phyloP scores from a whole-genome alignment of 2,888 invertebrate species.

The Mycalesis mineus region DNA sequence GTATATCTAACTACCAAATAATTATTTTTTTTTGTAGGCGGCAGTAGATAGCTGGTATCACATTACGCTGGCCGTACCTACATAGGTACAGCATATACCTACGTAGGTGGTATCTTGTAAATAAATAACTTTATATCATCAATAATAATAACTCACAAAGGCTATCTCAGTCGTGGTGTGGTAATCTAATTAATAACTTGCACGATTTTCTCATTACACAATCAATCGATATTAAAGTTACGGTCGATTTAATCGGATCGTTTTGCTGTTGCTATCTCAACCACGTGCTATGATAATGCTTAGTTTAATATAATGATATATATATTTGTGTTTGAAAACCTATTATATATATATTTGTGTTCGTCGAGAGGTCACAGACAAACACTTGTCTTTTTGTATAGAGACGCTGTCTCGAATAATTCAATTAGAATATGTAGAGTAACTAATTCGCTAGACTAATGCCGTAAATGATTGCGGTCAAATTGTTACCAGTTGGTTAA shows the following conservation, averaged over 20 bases:
- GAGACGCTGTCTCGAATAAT: neutral
- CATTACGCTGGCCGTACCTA: too few species aligned
- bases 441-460: too few species aligned
- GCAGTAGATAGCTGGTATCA: neutral
- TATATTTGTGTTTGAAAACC: neutral
- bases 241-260: conserved; percentile 4
- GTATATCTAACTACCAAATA: neutral
- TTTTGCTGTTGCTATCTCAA: conserved; percentile 19
- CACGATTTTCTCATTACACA: conserved; percentile 18
- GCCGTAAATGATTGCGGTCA: too few species aligned
- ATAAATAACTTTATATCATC: conserved; percentile 3
- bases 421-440: neutral
- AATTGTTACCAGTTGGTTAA: too few species aligned
- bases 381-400: neutral
- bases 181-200: conserved; percentile 16
- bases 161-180: conserved; percentile 9
- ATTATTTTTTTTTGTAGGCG: neutral
- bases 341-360: too few species aligned
- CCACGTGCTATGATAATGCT: conserved; percentile 16
- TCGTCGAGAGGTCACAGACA: neutral
- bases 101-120: neutral
- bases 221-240: conserved; percentile 3
- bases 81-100: neutral
- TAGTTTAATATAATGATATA: neutral
- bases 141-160: conserved; percentile 12